Evolutionary conservation across 2,888 invertebrate genomes (phyloP).

Genomic region (Punctoribates punctum): DNA sequence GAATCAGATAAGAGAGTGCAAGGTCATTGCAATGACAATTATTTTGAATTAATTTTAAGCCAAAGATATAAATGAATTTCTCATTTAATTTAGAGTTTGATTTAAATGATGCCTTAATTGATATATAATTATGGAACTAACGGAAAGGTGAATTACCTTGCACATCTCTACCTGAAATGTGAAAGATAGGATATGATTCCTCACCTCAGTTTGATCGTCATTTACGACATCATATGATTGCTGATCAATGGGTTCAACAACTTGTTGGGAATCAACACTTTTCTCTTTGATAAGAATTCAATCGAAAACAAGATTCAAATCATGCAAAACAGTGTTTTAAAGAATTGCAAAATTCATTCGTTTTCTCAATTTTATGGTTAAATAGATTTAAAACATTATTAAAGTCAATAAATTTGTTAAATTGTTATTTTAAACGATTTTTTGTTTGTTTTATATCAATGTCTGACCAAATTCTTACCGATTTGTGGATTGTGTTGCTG

Average conservation of each 20-base stretch:
- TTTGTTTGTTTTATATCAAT: neutral
- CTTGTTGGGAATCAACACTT: conserved; percentile 23
- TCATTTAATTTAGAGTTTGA: too few species aligned
- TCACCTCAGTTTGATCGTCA: conserved; percentile 19
- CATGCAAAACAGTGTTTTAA: neutral
- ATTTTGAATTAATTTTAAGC: too few species aligned
- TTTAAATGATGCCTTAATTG: too few species aligned
- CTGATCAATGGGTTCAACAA: conserved; percentile 30
- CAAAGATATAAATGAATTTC: too few species aligned
- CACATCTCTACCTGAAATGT: neutral
- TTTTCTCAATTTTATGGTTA: neutral
- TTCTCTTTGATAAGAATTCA: neutral
- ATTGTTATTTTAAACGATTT: too few species aligned
- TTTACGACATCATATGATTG: conserved; percentile 23
- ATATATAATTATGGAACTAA: too few species aligned
- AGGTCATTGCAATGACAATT: too few species aligned
- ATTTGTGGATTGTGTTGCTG: conserved; percentile 13
- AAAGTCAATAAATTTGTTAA: too few species aligned
- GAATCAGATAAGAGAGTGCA: neutral
- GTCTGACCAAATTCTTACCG: conserved; percentile 2
- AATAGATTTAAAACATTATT: neutral
- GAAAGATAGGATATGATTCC: neutral
- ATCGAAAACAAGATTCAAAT: neutral
- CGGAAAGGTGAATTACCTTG: too few species aligned
- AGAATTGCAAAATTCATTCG: neutral